A percentile compares a stretch with the other conserved stretches of the same genome.
Evolutionary conservation across 2,113 vertebrate genomes (phyloP).

Genomic region (Pseudopipra pipra): DNA sequence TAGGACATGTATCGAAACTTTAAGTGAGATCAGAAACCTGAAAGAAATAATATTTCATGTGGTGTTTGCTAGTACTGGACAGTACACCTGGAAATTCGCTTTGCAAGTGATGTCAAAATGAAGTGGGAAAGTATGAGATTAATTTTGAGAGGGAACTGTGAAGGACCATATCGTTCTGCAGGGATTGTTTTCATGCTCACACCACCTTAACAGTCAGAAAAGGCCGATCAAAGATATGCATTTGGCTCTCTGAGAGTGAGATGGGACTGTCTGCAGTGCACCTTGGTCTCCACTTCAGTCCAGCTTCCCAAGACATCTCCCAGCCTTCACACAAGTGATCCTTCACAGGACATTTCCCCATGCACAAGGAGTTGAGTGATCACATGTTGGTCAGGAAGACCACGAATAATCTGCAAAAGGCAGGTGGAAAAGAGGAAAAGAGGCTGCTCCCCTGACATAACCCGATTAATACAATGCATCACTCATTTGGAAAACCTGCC

Average conservation of each 20-base stretch:
- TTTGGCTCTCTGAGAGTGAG: not conserved
- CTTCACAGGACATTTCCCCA: not conserved
- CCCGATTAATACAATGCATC: not conserved
- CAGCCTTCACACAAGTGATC: not conserved
- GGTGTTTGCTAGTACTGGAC: not conserved
- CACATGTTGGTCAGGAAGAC: not conserved
- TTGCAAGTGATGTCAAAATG: not conserved
- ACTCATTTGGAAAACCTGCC: conserved; percentile 4
- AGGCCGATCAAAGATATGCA: not conserved
- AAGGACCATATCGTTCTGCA: not conserved
- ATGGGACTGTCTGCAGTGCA: not conserved
- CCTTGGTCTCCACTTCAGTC: not conserved
- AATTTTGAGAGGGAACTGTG: not conserved
- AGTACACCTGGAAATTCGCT: not conserved
- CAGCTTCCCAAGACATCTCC: not conserved
- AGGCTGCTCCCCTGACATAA: not conserved
- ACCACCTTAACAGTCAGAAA: not conserved
- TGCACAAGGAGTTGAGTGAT: not conserved
- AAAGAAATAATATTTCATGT: not conserved
- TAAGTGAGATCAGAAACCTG: not conserved
- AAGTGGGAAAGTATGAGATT: not conserved
- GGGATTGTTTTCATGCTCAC: not conserved
- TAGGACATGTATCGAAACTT: not conserved
- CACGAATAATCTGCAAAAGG: not conserved
- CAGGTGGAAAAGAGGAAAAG: not conserved